Percentiles rank a stretch among this genome's conserved stretches.
Evolutionary conservation across 2,888 invertebrate genomes (phyloP).

Genomic region (Carterocephalus palaemon): DNA sequence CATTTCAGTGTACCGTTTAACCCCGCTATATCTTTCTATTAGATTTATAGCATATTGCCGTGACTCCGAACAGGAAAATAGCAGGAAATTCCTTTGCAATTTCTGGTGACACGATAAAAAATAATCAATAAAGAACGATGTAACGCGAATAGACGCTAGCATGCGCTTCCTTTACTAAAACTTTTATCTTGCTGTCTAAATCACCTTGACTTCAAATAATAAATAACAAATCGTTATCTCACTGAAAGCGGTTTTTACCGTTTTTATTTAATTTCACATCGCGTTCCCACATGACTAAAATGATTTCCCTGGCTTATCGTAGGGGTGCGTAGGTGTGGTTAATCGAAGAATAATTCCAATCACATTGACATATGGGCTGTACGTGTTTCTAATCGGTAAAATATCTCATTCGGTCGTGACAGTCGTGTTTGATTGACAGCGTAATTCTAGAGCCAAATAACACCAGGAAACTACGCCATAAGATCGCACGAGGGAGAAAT

Average conservation of each 20-base stretch:
- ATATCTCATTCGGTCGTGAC: conserved; percentile 18
- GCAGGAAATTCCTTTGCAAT: conserved; percentile 38
- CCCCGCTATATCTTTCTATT: conserved; percentile 34
- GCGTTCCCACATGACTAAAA: no score
- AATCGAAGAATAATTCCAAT: no score
- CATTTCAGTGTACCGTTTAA: conserved; percentile 33
- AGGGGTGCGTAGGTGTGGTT: no score
- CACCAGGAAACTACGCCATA: conserved; percentile 49
- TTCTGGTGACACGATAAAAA: conserved; percentile 34
- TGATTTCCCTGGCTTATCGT: no score
- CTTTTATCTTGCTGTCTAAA: neutral
- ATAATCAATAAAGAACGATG: conserved; percentile 33
- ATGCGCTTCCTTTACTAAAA: neutral
- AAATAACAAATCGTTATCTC: neutral
- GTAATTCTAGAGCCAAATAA: conserved; percentile 56
- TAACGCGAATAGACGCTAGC: neutral
- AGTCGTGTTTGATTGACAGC: conserved; percentile 52
- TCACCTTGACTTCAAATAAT: neutral
- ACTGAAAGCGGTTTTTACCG: neutral
- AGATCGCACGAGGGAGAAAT: conserved; percentile 48
- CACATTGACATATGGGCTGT: no score
- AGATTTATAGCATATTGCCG: conserved; percentile 38
- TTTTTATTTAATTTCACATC: no score
- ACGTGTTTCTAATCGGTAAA: neutral
- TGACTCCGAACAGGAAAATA: conserved; percentile 34